These are phyloP conservation scores for Stenodera caucasica DNA, from an alignment of 2,888 invertebrate genomes.

Conservation along the genomic window DNA sequence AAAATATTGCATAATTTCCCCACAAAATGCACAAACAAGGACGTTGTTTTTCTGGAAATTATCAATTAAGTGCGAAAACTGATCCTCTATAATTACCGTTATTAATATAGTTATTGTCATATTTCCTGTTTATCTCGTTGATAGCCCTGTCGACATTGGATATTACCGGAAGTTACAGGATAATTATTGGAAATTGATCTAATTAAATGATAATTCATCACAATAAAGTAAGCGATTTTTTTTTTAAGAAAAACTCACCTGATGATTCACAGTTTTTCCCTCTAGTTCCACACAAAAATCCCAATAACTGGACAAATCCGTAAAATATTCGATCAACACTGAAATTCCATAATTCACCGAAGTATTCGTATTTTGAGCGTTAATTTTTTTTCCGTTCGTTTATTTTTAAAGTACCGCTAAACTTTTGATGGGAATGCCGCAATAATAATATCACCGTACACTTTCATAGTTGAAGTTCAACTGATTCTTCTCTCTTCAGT, in stretches of 20 bases:
- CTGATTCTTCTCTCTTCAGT: constrained; percentile 40
- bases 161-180: neutral
- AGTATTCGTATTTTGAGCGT: too few species aligned
- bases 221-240: neutral
- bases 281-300: too few species aligned
- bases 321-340: too few species aligned
- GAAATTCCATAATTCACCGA: too few species aligned
- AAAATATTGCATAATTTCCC: neutral
- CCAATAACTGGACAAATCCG: too few species aligned
- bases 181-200: neutral
- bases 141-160: neutral
- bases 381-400: neutral
- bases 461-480: constrained; percentile 42
- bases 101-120: neutral
- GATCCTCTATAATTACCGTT: neutral
- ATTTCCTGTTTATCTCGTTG: constrained; percentile 5
- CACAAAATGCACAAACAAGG: neutral
- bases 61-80: constrained; percentile 1
- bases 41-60: neutral
- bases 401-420: constrained; percentile 43
- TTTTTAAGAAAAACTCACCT: neutral
- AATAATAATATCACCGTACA: constrained; percentile 42
- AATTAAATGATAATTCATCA: neutral
- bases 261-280: too few species aligned
- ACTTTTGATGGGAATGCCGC: constrained; percentile 26